These are phyloP conservation scores for Hylomyscus alleni DNA, from an alignment of 2,797 vertebrate species.

Conservation along the genomic window DNA sequence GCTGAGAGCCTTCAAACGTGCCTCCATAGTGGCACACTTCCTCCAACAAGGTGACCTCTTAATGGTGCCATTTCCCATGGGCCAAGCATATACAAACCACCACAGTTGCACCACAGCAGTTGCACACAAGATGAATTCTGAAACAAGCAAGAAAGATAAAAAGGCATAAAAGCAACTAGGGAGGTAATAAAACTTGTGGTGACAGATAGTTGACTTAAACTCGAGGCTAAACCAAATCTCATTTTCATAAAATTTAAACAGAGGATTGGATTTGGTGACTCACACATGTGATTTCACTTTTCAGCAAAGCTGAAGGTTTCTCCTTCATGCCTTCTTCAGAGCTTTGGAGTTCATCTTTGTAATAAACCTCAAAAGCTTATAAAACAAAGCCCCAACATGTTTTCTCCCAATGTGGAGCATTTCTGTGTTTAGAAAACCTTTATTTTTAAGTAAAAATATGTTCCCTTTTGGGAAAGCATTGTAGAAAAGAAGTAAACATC, in stretches of 20 bases:
- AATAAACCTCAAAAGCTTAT: conserved; percentile 50
- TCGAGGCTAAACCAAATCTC: conserved; percentile 42
- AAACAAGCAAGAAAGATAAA: background rate
- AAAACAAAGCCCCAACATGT: conserved; percentile 60
- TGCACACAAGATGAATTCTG: background rate
- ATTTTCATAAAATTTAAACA: conserved; percentile 41
- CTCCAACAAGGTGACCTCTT: background rate
- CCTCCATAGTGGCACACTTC: background rate
- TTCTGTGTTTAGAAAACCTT: conserved; percentile 59
- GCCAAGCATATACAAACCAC: background rate
- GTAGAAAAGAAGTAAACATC: conserved; percentile 31
- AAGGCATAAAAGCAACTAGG: background rate
- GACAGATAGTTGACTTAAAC: background rate
- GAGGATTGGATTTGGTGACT: background rate
- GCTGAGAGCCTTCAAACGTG: background rate
- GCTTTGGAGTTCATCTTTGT: conserved; percentile 38
- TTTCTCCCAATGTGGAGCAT: conserved; percentile 21
- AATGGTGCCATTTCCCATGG: background rate
- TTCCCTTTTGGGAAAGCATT: conserved; percentile 28
- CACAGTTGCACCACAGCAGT: background rate
- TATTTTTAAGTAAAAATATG: conserved; percentile 1
- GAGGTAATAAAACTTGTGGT: background rate
- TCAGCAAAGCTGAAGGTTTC: conserved; percentile 14
- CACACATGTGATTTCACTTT: conserved; percentile 17
- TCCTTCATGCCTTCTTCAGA: background rate